phyloP scores from a whole-genome alignment of 2,113 vertebrate genomes.

The Acrocephalus kingi region DNA sequence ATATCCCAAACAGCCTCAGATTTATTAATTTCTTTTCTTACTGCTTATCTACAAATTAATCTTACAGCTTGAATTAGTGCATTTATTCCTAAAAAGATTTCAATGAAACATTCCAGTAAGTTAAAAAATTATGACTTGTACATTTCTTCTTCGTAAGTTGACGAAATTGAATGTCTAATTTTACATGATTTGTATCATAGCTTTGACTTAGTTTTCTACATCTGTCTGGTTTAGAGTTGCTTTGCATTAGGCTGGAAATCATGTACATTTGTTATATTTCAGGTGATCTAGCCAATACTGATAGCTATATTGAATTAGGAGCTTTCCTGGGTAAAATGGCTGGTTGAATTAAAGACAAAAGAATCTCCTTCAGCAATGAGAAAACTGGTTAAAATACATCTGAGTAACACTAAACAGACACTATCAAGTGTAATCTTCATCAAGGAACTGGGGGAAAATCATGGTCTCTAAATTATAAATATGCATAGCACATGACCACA shows the following conservation, averaged over 20 bases:
- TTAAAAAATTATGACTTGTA: not conserved
- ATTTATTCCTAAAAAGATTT: not conserved
- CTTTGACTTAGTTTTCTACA: not conserved
- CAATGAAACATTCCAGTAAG: not conserved
- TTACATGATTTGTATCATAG: not conserved
- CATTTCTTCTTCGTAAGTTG: not conserved
- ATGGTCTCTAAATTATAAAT: not conserved
- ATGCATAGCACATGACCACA: not conserved
- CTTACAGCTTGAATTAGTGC: not conserved
- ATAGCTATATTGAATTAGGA: not conserved
- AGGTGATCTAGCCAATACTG: not conserved
- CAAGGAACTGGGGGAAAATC: not conserved
- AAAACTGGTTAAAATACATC: not conserved
- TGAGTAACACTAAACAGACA: not conserved
- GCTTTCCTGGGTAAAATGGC: not conserved
- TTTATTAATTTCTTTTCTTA: not conserved
- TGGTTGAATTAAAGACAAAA: not conserved
- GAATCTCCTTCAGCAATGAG: not conserved
- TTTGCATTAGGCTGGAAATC: not conserved
- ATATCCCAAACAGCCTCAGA: not conserved
- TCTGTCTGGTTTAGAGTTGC: not conserved
- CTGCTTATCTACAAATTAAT: not conserved
- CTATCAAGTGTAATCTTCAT: not conserved
- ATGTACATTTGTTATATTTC: not conserved
- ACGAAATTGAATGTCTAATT: not conserved